These are phyloP conservation scores for Simalia tracyae DNA, from an alignment of 2,797 vertebrate species.

Conservation along the genomic window DNA sequence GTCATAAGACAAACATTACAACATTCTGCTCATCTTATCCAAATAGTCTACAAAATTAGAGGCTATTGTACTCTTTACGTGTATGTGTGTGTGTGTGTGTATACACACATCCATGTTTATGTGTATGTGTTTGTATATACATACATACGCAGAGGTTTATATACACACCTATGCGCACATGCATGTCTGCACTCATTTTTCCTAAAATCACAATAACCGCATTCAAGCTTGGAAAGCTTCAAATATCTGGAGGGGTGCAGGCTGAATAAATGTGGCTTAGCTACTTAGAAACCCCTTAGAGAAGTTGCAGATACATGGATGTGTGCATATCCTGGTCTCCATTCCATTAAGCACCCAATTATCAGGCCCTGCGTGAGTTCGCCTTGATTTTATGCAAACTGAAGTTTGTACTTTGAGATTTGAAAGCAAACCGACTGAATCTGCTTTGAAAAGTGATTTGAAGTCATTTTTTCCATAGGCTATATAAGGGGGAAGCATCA, in stretches of 20 bases:
- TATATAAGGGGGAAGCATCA: neutral
- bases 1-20: constrained; percentile 28
- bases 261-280: neutral
- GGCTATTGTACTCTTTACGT: neutral
- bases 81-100: neutral
- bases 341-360: no score
- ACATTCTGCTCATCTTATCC: neutral
- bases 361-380: no score
- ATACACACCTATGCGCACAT: neutral
- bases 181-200: neutral
- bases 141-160: neutral
- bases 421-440: no score
- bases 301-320: neutral
- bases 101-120: neutral
- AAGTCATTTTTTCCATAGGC: neutral
- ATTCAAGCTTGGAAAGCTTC: no score
- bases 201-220: no score
- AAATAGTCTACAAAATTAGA: constrained; percentile 36
- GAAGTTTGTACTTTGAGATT: no score
- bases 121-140: neutral
- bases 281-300: neutral
- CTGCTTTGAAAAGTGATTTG: no score
- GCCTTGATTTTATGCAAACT: no score
- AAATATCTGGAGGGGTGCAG: no score
- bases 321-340: neutral